These are phyloP conservation scores for Ectropis grisescens DNA, from an alignment of 1,140 invertebrate species.

Conservation along the genomic window DNA sequence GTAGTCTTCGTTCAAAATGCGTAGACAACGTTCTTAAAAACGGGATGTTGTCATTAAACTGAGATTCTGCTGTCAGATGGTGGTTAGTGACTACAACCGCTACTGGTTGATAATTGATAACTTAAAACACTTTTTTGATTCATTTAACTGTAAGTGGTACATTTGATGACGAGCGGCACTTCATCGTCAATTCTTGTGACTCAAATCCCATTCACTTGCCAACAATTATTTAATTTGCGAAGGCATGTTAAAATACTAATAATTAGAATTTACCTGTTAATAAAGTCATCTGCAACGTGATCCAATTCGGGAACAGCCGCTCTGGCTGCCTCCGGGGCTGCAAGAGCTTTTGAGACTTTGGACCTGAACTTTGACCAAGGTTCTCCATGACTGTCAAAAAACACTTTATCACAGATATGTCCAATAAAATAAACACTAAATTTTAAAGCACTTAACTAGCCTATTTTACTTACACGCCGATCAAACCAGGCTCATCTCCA, in stretches of 20 bases:
- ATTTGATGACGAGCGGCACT: no score
- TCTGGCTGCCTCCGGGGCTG: conserved; percentile 82
- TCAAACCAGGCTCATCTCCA: conserved; percentile 79
- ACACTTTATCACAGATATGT: conserved; percentile 3
- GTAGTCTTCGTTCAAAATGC: conserved; percentile 37
- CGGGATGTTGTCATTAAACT: conserved; percentile 61
- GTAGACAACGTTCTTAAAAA: conserved; percentile 40
- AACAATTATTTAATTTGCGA: no score
- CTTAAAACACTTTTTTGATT: no score
- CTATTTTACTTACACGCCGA: conserved; percentile 86
- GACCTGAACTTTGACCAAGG: conserved; percentile 86
- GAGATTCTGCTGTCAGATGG: conserved; percentile 47
- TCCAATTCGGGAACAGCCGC: conserved; percentile 81
- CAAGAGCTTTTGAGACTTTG: conserved; percentile 86
- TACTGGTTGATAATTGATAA: no score
- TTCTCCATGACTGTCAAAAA: conserved; percentile 79
- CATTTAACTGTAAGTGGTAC: no score
- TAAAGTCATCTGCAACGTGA: conserved; percentile 79
- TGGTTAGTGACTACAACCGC: no score
- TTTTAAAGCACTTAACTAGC: no score
- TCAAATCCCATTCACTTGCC: no score
- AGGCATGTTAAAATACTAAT: no score
- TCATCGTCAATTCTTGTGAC: no score
- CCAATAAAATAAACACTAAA: no score
- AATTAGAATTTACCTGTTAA: conserved; percentile 73